A percentile compares a stretch with the other conserved stretches of the same genome.
These are phyloP conservation scores for Armadillidium nasatum DNA, from an alignment of 1,140 invertebrate species.

Conservation along the genomic window DNA sequence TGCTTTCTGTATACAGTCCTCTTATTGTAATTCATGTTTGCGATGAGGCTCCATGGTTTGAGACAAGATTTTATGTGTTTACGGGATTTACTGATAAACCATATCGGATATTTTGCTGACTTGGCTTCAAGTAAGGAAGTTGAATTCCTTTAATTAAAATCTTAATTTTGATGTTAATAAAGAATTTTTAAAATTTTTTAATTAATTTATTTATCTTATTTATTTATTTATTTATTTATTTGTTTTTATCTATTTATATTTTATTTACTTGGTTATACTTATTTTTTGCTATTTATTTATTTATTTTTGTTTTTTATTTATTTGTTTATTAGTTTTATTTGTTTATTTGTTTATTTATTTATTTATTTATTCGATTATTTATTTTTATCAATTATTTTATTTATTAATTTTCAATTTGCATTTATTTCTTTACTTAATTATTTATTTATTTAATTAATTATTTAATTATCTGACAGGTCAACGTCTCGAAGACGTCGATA, in stretches of 20 bases:
- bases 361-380: neutral
- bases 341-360: too few relatives aligned
- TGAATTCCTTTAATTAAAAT: neutral
- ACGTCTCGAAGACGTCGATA: constrained; percentile 87
- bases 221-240: neutral
- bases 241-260: neutral
- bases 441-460: constrained; percentile 1
- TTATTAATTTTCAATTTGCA: constrained; percentile 46
- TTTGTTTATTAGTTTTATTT: too few relatives aligned
- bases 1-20: too few relatives aligned
- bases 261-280: neutral
- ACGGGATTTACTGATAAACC: constrained; percentile 72
- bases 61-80: constrained; percentile 84
- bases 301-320: too few relatives aligned
- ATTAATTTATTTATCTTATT: neutral
- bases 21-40: constrained; percentile 61
- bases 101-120: constrained; percentile 93
- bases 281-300: too few relatives aligned
- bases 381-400: constrained; percentile 40
- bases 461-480: constrained; percentile 54
- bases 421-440: too few relatives aligned
- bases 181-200: neutral
- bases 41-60: constrained; percentile 76
- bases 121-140: constrained; percentile 61
- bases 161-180: neutral